Percentiles rank a stretch among this genome's conserved stretches.
phyloP scores from a whole-genome alignment of 2,113 vertebrate species.

The Globicephala melas region DNA sequence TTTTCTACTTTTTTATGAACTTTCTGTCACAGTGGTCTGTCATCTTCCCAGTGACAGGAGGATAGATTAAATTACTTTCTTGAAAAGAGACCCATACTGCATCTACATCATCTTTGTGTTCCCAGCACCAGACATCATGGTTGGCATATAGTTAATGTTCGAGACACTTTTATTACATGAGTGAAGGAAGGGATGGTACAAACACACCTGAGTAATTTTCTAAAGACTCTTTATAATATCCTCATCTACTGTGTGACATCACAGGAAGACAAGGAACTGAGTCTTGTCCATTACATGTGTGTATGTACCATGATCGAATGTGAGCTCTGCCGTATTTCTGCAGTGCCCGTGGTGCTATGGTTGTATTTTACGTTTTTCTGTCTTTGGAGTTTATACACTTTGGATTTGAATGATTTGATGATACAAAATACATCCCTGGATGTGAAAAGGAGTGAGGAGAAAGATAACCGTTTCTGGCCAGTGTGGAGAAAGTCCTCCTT shows the following conservation, averaged over 20 bases:
- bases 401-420: background rate
- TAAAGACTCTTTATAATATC: background rate
- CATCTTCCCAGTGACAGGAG: background rate
- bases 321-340: background rate
- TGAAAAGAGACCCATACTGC: background rate
- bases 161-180: background rate
- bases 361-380: background rate
- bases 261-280: background rate
- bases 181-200: background rate
- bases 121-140: background rate
- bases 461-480: background rate
- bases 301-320: rapidly evolving
- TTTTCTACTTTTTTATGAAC: background rate
- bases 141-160: background rate
- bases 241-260: background rate
- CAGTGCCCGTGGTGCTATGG: rapidly evolving
- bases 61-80: background rate
- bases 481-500: background rate
- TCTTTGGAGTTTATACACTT: background rate
- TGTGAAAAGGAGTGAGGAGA: background rate
- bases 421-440: background rate
- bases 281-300: background rate
- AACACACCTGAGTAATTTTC: background rate
- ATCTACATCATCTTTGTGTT: background rate
- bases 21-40: background rate